Conservation (phyloP, 2,888 invertebrate species). For the Trachelus iudaicus region DNA sequence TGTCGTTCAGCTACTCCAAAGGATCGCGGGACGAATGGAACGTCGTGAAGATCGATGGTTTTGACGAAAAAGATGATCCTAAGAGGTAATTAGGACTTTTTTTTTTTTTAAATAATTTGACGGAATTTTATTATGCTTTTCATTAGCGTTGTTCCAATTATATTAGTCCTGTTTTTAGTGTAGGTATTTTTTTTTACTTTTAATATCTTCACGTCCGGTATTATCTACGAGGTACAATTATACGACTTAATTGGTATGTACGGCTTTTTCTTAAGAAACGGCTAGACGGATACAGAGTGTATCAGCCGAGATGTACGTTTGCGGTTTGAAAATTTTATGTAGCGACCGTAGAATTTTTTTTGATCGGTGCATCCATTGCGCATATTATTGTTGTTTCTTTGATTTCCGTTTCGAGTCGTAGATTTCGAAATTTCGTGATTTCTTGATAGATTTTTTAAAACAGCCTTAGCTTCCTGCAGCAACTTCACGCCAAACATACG, state of each 20-base stretch:
- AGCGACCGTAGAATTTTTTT: too few species aligned
- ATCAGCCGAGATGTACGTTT: too few species aligned
- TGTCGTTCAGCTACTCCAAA: constrained; percentile 87
- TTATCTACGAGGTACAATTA: background rate
- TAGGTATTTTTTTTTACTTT: background rate
- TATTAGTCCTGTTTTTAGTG: background rate
- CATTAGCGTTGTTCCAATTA: background rate
- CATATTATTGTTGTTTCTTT: too few species aligned
- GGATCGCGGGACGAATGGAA: constrained; percentile 84
- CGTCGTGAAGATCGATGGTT: constrained; percentile 86
- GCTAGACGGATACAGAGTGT: background rate
- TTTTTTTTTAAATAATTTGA: constrained; percentile 13
- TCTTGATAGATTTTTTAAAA: too few species aligned
- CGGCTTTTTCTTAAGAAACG: background rate
- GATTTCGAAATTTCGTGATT: too few species aligned
- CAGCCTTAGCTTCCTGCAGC: too few species aligned
- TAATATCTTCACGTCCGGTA: background rate
- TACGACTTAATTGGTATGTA: background rate
- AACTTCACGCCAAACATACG: too few species aligned
- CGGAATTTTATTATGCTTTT: background rate
- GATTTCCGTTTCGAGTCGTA: too few species aligned
- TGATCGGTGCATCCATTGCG: too few species aligned
- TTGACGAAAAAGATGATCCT: constrained; percentile 82
- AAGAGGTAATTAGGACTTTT: constrained; percentile 73
- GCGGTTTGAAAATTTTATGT: too few species aligned